phyloP scores from a whole-genome alignment of 2,113 vertebrate species.

The Hyaena hyaena region DNA sequence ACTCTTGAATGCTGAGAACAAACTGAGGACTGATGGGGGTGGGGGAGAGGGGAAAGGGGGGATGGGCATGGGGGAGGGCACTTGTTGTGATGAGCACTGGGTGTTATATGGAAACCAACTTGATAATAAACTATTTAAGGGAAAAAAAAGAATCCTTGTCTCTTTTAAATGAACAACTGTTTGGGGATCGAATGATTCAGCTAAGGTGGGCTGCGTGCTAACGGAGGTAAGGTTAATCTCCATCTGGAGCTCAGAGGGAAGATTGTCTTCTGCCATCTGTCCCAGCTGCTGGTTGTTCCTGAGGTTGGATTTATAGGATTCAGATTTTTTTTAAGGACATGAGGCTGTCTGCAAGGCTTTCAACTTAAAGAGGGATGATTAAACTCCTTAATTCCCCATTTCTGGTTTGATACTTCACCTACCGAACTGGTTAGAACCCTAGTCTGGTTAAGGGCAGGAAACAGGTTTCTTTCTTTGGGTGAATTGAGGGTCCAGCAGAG shows the following conservation, averaged over 20 bases:
- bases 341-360: neutral
- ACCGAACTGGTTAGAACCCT: neutral
- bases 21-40: too few species aligned
- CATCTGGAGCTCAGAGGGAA: neutral
- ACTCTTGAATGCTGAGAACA: too few species aligned
- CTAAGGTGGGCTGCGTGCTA: too few species aligned
- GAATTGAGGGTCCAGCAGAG: neutral
- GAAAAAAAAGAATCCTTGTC: neutral
- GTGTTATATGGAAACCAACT: too few species aligned
- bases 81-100: too few species aligned
- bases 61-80: too few species aligned
- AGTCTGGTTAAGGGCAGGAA: neutral
- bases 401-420: neutral
- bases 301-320: too few species aligned
- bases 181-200: neutral
- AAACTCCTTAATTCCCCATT: neutral
- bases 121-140: too few species aligned
- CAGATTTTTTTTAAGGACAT: neutral
- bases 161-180: neutral
- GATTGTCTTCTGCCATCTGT: neutral
- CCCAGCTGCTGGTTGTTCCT: neutral
- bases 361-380: neutral
- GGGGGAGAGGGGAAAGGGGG: too few species aligned
- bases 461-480: neutral
- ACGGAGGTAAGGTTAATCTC: neutral